These are phyloP conservation scores for Ophioderma brevispina DNA, from an alignment of 35 echinoderm and acorn worm species.

Conservation along the genomic window DNA sequence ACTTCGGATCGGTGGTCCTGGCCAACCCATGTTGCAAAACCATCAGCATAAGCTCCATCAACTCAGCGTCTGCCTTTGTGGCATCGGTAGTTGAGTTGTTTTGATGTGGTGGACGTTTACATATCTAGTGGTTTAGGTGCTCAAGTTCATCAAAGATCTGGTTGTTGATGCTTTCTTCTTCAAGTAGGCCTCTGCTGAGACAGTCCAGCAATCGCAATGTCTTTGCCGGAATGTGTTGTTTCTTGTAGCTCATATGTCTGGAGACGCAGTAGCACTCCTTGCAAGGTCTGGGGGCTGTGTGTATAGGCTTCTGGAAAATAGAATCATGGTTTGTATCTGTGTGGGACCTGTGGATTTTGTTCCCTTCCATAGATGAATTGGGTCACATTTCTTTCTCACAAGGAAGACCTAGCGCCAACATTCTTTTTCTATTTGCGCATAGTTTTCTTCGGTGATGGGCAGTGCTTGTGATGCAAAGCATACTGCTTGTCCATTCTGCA, in stretches of 20 bases:
- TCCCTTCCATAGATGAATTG: slow-evolving; percentile 61
- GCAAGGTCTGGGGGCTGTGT: slow-evolving; percentile 58
- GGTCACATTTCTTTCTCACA: slow-evolving; percentile 58
- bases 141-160: slow-evolving; percentile 53
- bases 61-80: slow-evolving; percentile 14
- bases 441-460: slow-evolving; percentile 18
- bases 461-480: slow-evolving; percentile 33
- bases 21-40: slow-evolving; percentile 45
- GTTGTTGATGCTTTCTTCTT: not conserved
- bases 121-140: slow-evolving; percentile 28
- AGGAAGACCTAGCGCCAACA: slow-evolving; percentile 54
- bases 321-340: slow-evolving; percentile 70
- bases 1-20: slow-evolving; percentile 45
- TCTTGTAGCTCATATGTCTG: slow-evolving; percentile 28
- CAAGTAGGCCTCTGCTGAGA: slow-evolving; percentile 60
- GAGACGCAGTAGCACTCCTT: slow-evolving; percentile 60
- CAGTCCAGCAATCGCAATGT: slow-evolving; percentile 68
- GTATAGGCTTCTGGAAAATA: slow-evolving; percentile 56
- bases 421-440: slow-evolving; percentile 67
- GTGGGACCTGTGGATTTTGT: slow-evolving; percentile 7
- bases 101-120: slow-evolving; percentile 28
- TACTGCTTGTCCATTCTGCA: slow-evolving; percentile 35
- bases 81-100: not conserved
- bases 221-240: slow-evolving; percentile 44
- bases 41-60: not conserved